Evolutionary conservation across 2,113 vertebrate genomes (phyloP), one percentile per base, ranked within the genome.

Genomic region (Psophia crepitans): DNA sequence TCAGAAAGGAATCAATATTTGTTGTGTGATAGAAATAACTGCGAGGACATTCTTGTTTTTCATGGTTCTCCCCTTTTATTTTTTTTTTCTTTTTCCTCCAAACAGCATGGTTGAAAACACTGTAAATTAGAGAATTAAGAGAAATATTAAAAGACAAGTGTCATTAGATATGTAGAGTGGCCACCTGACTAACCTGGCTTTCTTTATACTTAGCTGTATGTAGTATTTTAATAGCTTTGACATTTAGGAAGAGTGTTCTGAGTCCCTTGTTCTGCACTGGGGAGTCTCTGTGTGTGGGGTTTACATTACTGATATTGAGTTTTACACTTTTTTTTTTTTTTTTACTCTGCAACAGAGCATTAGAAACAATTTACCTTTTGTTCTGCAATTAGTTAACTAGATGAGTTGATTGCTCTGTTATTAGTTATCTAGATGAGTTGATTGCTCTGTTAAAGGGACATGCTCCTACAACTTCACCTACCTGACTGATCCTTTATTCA

Each of bases 1-100:
- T 97, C 92, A 94, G 92, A 96, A 96, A 94, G 82, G 74, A 95
- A 95, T 97, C 97, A 89, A 94, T 98, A 96, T 86, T 96, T 35
- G 14, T 95, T 90, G 70, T 91, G 60, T 46, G 17, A 65, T 83
- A 61, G 85, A 92, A 96, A 88, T 30, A 90, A 73, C 69, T 82
- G 70, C 80, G 35, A 89, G 63, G 61, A 22, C 28, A 86, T 75
- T 74, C 35, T 77, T 87, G 43, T 3, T 87, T 89, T 65, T 32
- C 18, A 8, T 39, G n/a, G 6, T 12, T 89, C 60, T 51, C 43
- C 17, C 8, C 17, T 90, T 69, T 37, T 12, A 11, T 58, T 5
- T 46, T 81, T 65, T 76, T 49, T 46, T 65, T 27, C 4, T 46
- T 56, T 22, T 84, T 66, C 48, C 32, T 57, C 23, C 20, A 56